Base-by-base conservation (phyloP, 2,797 vertebrate species). In the Dermochelys coriacea region DNA sequence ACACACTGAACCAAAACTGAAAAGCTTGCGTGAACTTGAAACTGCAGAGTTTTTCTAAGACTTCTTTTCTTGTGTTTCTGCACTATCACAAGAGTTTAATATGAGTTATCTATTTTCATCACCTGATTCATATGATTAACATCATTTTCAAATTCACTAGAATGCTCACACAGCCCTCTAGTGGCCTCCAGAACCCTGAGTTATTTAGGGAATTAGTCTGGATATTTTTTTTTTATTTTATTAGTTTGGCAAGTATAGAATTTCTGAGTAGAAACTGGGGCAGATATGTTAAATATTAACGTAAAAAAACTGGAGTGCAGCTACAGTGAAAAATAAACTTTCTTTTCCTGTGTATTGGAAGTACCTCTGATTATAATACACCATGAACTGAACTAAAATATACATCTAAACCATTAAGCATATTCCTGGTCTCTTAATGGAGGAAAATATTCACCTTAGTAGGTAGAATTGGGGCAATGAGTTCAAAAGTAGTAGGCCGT, bases 271-370 rank as follows among this genome's bases (percentile, higher is more conserved):
- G 94, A 96, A 97, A 95, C 87, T 96, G 82, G 91, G 95, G 93
- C 93, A 94, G 90, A 81, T 95, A 87, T 86, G 80, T 94, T 93
- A 89, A 95, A 96, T 95, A 97, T 95, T 96, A 96, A 97, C 96
- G 96, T 84, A 96, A 92, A 88, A 41, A 91, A 94, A 57, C 91
- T 96, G 94, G 78, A 91, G 94, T 93, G 91, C 85, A 81, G 94
- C 74, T 95, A 34, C 29, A 86, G 50, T 88, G 75, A 90, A 97
- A 75, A 96, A 95, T 94, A 96, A 90, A 85, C 89, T 97, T 97
- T 94, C 75, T 97, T 97, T 97, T 98, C 85, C 84, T 92, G 64
- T 81, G 85, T 52, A 93, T 49, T 96, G 74, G 81, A 96, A 97
- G 52, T 94, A 87, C 92, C 77, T 97, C 64, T 95, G 90, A 96